Conservation (phyloP, 2,797 vertebrate genomes). For the Urophycis tenuis region DNA sequence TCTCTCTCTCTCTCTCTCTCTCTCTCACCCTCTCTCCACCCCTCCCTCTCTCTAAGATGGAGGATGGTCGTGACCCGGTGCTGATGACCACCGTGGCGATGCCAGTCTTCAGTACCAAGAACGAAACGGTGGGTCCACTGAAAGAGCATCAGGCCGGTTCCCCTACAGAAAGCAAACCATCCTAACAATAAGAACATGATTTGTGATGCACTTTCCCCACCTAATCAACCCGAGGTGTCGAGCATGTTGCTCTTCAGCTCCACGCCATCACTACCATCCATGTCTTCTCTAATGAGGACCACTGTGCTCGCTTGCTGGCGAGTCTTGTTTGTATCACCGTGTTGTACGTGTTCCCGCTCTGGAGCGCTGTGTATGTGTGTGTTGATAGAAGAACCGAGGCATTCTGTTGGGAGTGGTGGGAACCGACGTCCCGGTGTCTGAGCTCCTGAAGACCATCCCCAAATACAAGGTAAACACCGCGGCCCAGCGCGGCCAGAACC, state of each 20-base stretch:
- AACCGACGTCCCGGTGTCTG: constrained; percentile 95
- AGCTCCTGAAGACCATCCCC: constrained; percentile 93
- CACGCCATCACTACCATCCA: background rate
- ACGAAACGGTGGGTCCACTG: constrained; percentile 87
- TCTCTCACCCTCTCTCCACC: constrained; percentile 24
- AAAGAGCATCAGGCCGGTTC: background rate
- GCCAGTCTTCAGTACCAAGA: constrained; percentile 98
- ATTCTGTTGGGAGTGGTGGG: constrained; percentile 97
- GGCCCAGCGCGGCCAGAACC: no score
- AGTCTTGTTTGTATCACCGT: background rate
- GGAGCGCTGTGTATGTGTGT: background rate
- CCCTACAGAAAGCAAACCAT: background rate
- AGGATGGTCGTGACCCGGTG: constrained; percentile 83
- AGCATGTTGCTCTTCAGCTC: no score
- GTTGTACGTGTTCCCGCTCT: background rate
- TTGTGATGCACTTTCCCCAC: background rate
- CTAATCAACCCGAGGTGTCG: background rate
- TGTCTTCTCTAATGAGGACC: background rate
- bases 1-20: constrained; percentile 24
- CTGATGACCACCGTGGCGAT: constrained; percentile 98
- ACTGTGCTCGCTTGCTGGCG: background rate
- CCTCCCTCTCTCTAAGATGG: constrained; percentile 68
- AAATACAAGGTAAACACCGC: constrained; percentile 80
- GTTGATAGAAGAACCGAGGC: constrained; percentile 82
- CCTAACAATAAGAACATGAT: background rate